Evolutionary conservation across 1,140 invertebrate genomes (phyloP).

Genomic region (Oreohelix idahoensis): DNA sequence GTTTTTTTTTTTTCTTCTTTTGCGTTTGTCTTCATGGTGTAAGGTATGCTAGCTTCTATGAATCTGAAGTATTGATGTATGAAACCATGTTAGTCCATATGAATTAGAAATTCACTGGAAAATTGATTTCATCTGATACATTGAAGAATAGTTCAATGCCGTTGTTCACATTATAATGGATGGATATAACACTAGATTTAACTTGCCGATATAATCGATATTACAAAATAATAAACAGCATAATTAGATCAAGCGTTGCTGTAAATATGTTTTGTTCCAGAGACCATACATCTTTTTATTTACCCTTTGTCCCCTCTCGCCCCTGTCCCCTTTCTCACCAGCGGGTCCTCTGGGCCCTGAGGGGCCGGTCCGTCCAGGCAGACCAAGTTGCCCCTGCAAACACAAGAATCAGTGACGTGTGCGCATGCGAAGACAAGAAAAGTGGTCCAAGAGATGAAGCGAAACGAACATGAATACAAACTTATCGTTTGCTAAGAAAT

Average conservation of each 20-base stretch:
- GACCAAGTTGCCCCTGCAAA: slow-evolving; percentile 77
- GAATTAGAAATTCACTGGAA: no score
- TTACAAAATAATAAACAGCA: no score
- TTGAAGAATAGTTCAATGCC: no score
- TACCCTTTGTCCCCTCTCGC: slow-evolving; percentile 83
- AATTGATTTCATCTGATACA: no score
- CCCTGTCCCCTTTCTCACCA: slow-evolving; percentile 85
- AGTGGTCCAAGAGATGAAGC: neutral
- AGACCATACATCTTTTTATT: slow-evolving; percentile 66
- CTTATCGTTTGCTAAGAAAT: neutral
- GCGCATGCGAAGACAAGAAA: slow-evolving; percentile 18
- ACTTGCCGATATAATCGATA: no score
- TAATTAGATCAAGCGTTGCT: neutral
- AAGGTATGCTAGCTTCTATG: no score
- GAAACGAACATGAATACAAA: neutral
- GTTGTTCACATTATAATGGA: no score
- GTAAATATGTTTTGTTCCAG: neutral
- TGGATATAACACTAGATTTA: no score
- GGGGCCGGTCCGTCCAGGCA: slow-evolving; percentile 82
- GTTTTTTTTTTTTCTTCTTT: no score
- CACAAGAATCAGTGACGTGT: slow-evolving; percentile 29
- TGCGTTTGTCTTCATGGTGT: no score
- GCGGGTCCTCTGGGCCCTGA: slow-evolving; percentile 83
- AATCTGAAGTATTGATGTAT: no score
- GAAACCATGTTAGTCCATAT: no score